Evolutionary conservation across 1,140 invertebrate genomes (phyloP), one percentile per base, ranked within the genome.

Genomic region (Oedothorax gibbosus): DNA sequence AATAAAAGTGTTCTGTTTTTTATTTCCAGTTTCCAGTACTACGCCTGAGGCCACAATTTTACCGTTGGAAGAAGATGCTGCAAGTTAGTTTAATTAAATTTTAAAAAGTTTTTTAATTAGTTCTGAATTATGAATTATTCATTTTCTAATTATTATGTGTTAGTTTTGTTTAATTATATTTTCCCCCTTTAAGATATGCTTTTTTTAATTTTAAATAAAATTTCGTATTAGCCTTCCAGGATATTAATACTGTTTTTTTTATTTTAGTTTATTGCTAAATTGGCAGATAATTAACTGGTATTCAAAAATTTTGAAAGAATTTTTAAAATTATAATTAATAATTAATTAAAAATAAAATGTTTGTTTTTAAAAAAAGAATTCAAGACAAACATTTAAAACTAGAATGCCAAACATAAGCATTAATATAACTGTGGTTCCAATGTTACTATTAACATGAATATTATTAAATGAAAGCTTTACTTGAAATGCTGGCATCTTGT

Each of bases 11-110:
- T 77, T 15, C 49, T 68, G 49, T 65, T 73, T 54, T 73, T 35
- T 49, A 18, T 64, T 82, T 65, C 50, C 65, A 82, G 80, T 73
- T 72, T 68, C 69, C 12, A 82, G 69, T 20, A 82, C 69, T 9
- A 82, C 80, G 1, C 10, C 80, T 20, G 69, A 64, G 49, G 57
- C 80, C 14, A 73, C 80, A 11, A 57, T 73, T 7, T 49, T 53
- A 15, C 69, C 80, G 7, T 11, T 73, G 49, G 69, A 73, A 54
- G 80, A 82, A 18, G 80, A 82, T 35, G 49, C 56, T 64, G 57
- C 56, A 82, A 82, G 80, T 82, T 73, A 11, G 69, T 82, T 72
- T 57, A 20, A n/a, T 21, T 49, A 57, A 20, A 57, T 60, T 15
- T 4, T 6, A 9, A 0, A 35, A 35, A 35, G 5, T 35, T 35